Percentiles rank a stretch among this genome's conserved stretches.
Evolutionary conservation across 2,888 invertebrate genomes (phyloP).

Genomic region (Sphinx pinastri): DNA sequence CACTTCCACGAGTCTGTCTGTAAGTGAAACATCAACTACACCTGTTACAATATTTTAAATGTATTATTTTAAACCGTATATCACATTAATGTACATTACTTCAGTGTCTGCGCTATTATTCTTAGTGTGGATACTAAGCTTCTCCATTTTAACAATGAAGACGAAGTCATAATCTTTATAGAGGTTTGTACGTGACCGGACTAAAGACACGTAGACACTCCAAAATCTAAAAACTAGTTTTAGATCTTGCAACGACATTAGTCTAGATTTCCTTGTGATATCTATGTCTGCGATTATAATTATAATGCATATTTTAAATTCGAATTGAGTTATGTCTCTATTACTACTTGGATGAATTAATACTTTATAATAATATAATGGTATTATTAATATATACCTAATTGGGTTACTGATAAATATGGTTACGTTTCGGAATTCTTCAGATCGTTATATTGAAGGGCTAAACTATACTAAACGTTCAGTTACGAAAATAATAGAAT

Average conservation of each 20-base stretch:
- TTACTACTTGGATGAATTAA: too few relatives aligned
- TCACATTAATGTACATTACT: conserved; percentile 4
- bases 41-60: neutral
- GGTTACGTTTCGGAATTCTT: too few relatives aligned
- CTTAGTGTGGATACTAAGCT: conserved; percentile 16
- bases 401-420: too few relatives aligned
- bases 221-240: conserved; percentile 13
- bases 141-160: conserved; percentile 22
- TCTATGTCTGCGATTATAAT: neutral
- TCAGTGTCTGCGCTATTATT: conserved; percentile 13
- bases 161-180: conserved; percentile 22
- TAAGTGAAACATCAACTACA: neutral
- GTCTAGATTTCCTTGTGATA: conserved; percentile 9
- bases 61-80: conserved; percentile 10
- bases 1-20: neutral
- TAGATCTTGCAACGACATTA: conserved; percentile 11
- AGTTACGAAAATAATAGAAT: too few relatives aligned
- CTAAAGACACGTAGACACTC: neutral
- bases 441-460: too few relatives aligned
- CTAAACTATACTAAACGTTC: too few relatives aligned
- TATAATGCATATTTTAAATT: neutral
- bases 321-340: too few relatives aligned
- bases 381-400: too few relatives aligned
- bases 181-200: conserved; percentile 17
- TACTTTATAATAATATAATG: too few relatives aligned